Percentiles rank a stretch among this genome's conserved stretches.
These are phyloP conservation scores for Astyanax mexicanus DNA, from an alignment of 2,797 vertebrate genomes.

Conservation along the genomic window DNA sequence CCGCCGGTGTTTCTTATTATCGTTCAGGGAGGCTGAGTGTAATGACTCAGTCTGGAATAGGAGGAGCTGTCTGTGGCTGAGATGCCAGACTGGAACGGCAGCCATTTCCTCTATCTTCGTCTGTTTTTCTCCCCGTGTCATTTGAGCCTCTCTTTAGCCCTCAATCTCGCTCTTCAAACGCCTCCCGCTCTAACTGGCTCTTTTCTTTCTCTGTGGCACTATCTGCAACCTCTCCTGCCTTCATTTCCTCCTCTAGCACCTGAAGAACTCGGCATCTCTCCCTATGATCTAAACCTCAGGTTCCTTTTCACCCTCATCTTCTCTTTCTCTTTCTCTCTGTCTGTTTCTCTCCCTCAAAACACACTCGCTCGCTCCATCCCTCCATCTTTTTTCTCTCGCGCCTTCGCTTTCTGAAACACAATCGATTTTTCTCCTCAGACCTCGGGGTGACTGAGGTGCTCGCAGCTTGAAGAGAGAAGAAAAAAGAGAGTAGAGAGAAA, in stretches of 20 bases:
- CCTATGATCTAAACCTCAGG: constrained; percentile 17
- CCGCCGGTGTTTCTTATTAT: constrained; percentile 48
- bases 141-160: constrained; percentile 25
- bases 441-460: constrained; percentile 48
- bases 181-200: constrained; percentile 18
- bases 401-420: constrained; percentile 13
- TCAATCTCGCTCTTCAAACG: constrained; percentile 42
- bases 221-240: constrained; percentile 1
- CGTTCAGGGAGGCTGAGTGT: constrained; percentile 31
- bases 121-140: constrained; percentile 36
- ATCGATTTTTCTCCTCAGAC: constrained; percentile 39
- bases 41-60: constrained; percentile 49
- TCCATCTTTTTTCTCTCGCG: not conserved
- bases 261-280: constrained; percentile 28
- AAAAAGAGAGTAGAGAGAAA: constrained; percentile 9
- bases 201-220: constrained; percentile 29
- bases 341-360: constrained; percentile 10
- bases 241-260: constrained; percentile 18
- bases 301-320: not conserved
- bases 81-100: constrained; percentile 25
- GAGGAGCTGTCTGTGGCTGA: constrained; percentile 6
- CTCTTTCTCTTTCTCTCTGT: constrained; percentile 9
- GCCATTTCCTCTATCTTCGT: constrained; percentile 37
- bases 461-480: constrained; percentile 53
- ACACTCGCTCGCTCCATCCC: constrained; percentile 6